These are phyloP conservation scores for Miichthys miiuy DNA, from an alignment of 2,797 vertebrate genomes.

Conservation along the genomic window DNA sequence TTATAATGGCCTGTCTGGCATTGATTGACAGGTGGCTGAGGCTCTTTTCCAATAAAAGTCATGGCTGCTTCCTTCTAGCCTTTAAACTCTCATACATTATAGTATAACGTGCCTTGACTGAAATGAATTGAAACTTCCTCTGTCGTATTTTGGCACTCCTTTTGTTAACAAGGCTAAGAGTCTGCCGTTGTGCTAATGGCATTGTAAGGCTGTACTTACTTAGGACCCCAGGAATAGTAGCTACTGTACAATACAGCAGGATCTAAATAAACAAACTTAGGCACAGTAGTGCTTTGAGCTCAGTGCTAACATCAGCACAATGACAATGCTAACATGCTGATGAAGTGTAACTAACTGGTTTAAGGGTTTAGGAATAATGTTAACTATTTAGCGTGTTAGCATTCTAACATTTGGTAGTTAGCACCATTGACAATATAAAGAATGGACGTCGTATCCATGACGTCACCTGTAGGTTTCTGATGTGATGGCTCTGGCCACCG, in stretches of 20 bases:
- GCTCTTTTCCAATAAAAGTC: constrained; percentile 59
- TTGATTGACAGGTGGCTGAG: constrained; percentile 73
- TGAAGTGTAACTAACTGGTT: neutral
- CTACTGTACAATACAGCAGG: no score
- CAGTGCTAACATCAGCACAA: neutral
- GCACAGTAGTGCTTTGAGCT: constrained; percentile 5
- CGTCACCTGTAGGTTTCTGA: no score
- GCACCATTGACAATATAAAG: no score
- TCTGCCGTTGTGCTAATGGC: neutral
- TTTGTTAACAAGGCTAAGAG: neutral
- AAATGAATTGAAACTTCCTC: constrained; percentile 14
- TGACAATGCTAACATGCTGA: constrained; percentile 4
- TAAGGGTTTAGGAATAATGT: neutral
- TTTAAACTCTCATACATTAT: constrained; percentile 46
- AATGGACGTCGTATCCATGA: no score
- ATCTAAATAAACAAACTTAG: no score
- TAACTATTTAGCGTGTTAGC: neutral
- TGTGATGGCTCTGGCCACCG: no score
- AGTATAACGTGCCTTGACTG: neutral
- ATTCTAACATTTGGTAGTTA: neutral
- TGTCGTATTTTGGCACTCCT: constrained; percentile 1
- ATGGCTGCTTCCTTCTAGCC: constrained; percentile 33
- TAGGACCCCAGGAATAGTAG: no score
- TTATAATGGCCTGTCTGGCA: constrained; percentile 68
- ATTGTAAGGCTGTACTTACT: neutral